Evolutionary conservation across 2,797 vertebrate genomes (phyloP), one percentile per base, ranked within the genome.

Genomic region (Scleropages formosus): DNA sequence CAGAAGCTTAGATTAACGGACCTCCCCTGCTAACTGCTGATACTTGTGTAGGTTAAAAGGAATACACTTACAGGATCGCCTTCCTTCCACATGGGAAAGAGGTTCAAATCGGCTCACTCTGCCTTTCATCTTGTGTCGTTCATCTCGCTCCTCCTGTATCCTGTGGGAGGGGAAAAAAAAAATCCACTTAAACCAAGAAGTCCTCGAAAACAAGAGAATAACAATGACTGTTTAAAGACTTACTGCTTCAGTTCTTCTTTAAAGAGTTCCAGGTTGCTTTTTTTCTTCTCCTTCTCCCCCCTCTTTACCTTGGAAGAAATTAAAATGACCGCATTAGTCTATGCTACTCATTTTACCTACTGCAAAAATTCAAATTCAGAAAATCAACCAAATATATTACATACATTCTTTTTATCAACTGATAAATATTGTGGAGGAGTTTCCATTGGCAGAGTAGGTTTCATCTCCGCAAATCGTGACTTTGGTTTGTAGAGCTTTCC

Each of bases 201-300:
- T 12, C 22, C 7, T 27, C 7, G 22, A 18, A 58, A 26, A 51
- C 2, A 31, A 8, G 7, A 59, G 47, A 77, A 56, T 56, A 64
- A 8, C n/a, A 77, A 62, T 58, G 22, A 15, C 12, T 24, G 39
- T 27, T 1, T 31, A 69, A 6, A 78, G 20, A 91, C 95, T 89
- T 92, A 99, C 98, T 98, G 96, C 86, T 99, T 99, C 53, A 99
- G 88, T 89, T 99, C 98, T 92, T 99, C 98, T 90, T 99, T 99
- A 78, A 99, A 99, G 73, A 99, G 96, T 84, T 99, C 98, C 90
- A 99, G 90, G 89, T 99, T 99, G 85, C 98, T 99, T 87, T 99
- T 99, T 89, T 99, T 99, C 93, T 99, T 99, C 88, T 98, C 98
- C 84, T 98, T 99, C 83, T 98, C 97, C 78, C 75, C 83, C 87